These are phyloP conservation scores for Holothuria leucospilota DNA, from an alignment of 53 echinoderm and acorn worm genomes.

Conservation along the genomic window DNA sequence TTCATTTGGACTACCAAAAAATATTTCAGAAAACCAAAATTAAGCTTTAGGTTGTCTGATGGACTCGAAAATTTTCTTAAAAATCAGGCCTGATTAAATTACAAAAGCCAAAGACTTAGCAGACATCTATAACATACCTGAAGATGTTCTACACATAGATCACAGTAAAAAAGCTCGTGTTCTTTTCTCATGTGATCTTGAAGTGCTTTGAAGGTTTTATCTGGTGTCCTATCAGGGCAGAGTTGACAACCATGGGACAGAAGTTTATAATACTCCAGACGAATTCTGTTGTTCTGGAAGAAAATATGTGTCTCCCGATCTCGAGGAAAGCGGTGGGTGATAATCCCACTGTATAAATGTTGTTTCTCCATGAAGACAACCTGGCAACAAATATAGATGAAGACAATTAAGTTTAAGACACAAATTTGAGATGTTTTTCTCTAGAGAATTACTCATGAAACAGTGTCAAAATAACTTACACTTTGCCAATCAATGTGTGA, in stretches of 20 bases:
- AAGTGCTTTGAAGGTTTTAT: conserved; percentile 71
- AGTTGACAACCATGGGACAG: conserved; percentile 66
- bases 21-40: no score
- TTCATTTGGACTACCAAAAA: no score
- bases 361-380: conserved; percentile 79
- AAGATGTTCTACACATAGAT: conserved; percentile 81
- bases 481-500: no score
- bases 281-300: conserved; percentile 72
- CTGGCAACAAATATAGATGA: conserved; percentile 46
- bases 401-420: no score
- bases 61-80: no score
- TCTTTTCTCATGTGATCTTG: conserved; percentile 92
- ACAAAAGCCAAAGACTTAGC: no score
- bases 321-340: conserved; percentile 81
- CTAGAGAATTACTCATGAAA: no score
- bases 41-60: no score
- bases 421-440: no score
- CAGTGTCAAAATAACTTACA: no score
- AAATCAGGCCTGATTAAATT: no score
- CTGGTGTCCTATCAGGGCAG: conserved; percentile 34
- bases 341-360: conserved; percentile 86
- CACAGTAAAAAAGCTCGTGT: conserved; percentile 88
- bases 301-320: conserved; percentile 79
- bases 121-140: not conserved
- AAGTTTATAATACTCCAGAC: conserved; percentile 67